Base-by-base conservation (phyloP, 2,888 invertebrate species). In the Drosophila seclusa region DNA sequence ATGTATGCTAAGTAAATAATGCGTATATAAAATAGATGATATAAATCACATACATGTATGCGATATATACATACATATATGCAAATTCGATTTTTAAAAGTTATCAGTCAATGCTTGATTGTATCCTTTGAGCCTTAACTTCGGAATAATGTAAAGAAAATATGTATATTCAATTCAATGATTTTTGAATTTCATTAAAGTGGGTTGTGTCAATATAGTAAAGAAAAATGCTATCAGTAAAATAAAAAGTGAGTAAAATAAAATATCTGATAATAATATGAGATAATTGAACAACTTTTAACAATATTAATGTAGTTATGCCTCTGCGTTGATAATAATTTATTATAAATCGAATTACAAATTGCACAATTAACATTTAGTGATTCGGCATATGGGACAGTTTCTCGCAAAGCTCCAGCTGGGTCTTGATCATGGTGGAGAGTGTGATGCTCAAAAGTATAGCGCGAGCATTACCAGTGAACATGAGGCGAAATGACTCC, bases 331-430 rank as follows among this genome's bases (percentile, higher is more conserved):
- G 18, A 36, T 10, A 11, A 24, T 27, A 5, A 16, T 48, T 50
- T 42, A 34, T 61, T 50, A 6, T n/a, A 13, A 29, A 31, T 27
- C 24, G n/a, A 13, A 13, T 13, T 29, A 13, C 3, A 31, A 57
- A 21, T 24, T 13, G 13, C 8, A 3, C 29, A 49, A 10, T 34
- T 13, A 6, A 65, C 32, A 10, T 18, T 57, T 52, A 70, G 5
- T 67, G 53, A 34, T 81, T 73, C 4, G 61, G 68, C 71, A 86
- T 59, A 21, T 31, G 64, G 54, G 76, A 73, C 21, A 87, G 7
- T 59, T 84, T 83, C 49, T 88, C 87, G 40, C 67, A 72, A 3
- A 87, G 70, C 65, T 86, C 53, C 65, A 87, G 57, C 61, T 88
- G 82, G 0, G 72, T 72, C 61, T 78, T 75, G 48, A 84, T 60